Conservation (phyloP, 2,797 vertebrate genomes). For the Phataginus tetradactyla region DNA sequence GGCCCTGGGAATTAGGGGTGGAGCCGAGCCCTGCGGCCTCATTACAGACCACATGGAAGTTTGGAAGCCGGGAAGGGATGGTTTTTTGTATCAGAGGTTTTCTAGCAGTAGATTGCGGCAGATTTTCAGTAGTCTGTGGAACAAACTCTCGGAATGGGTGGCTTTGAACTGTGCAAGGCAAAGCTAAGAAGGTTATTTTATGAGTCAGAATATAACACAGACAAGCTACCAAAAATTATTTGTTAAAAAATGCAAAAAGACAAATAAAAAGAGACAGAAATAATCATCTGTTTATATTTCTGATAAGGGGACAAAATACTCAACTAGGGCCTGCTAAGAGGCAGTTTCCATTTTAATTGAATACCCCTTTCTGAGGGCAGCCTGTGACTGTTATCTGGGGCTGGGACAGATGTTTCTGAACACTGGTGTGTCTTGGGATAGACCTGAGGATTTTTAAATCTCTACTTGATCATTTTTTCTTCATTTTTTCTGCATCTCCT, state of each 20-base stretch:
- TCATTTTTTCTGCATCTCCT: background rate
- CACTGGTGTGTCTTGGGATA: background rate
- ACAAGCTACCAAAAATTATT: slow-evolving; percentile 76
- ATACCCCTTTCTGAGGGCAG: background rate
- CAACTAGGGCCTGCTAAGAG: slow-evolving; percentile 45
- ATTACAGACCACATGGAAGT: background rate
- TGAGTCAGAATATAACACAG: slow-evolving; percentile 24
- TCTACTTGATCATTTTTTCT: slow-evolving; percentile 4
- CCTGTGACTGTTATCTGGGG: background rate
- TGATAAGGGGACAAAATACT: slow-evolving; percentile 75
- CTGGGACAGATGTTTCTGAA: background rate
- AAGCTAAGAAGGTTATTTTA: slow-evolving; percentile 50
- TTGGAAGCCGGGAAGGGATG: slow-evolving; percentile 76
- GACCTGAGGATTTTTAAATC: background rate
- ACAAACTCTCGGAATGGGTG: background rate
- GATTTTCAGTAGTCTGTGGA: background rate
- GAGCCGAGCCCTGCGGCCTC: too few species aligned
- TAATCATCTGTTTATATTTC: slow-evolving; percentile 78
- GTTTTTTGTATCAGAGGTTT: slow-evolving; percentile 72
- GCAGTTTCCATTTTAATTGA: background rate
- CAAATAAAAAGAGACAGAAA: slow-evolving; percentile 77
- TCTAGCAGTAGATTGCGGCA: background rate
- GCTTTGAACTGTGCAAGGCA: background rate
- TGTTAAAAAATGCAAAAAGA: slow-evolving; percentile 79
- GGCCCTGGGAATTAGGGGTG: background rate